These are phyloP conservation scores for Megalonaias nervosa DNA, from an alignment of 1,140 invertebrate species.

Conservation along the genomic window DNA sequence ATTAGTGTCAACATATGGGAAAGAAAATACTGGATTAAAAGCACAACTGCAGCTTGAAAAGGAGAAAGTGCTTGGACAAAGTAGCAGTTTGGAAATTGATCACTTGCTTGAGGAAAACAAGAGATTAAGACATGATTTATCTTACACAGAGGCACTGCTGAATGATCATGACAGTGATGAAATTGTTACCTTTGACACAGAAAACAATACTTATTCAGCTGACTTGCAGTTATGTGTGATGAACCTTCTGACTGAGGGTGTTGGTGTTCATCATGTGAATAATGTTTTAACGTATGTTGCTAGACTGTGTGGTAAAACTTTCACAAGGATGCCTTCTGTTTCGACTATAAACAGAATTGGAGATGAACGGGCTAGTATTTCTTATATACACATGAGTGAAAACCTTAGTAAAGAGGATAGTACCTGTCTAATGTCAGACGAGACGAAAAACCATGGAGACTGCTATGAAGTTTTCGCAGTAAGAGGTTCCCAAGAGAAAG, in stretches of 20 bases:
- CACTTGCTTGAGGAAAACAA: slow-evolving; percentile 3
- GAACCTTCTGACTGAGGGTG: slow-evolving; percentile 30
- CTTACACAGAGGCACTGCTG: slow-evolving; percentile 8
- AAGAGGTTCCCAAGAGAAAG: slow-evolving; percentile 19
- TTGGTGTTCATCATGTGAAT: slow-evolving; percentile 33
- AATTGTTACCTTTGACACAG: slow-evolving; percentile 9
- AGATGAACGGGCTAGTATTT: slow-evolving; percentile 10
- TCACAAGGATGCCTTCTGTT: slow-evolving; percentile 15
- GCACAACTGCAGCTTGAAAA: not conserved
- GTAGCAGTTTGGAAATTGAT: not conserved
- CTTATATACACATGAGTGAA: slow-evolving; percentile 23
- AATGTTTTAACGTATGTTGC: slow-evolving; percentile 28
- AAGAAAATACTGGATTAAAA: slow-evolving; percentile 17
- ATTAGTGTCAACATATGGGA: not conserved
- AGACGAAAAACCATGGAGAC: slow-evolving; percentile 35
- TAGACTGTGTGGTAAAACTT: slow-evolving; percentile 20
- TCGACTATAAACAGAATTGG: too few relatives aligned
- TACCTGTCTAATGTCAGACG: slow-evolving; percentile 30
- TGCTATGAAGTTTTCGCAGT: slow-evolving; percentile 21
- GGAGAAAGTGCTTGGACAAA: not conserved
- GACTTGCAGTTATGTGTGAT: slow-evolving; percentile 20
- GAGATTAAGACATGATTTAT: slow-evolving; percentile 10
- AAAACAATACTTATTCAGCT: slow-evolving; percentile 10
- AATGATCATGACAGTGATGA: slow-evolving; percentile 2
- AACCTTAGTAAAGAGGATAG: slow-evolving; percentile 8